Evolutionary conservation across 2,113 vertebrate species (phyloP), one percentile per base, ranked within the genome.

Genomic region (Lophotis ruficrista): DNA sequence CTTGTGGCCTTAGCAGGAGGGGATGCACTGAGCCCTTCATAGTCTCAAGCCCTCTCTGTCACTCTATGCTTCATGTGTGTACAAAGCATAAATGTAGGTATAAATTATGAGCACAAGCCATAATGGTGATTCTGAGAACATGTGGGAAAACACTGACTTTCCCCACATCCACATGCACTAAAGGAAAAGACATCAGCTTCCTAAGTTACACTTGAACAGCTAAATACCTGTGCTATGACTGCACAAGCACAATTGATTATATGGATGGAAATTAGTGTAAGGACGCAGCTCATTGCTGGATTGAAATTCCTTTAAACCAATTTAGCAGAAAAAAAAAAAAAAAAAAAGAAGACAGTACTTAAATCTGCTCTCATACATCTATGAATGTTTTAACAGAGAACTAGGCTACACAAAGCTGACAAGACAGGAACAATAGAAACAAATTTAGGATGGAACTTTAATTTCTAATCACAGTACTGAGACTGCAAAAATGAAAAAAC

Each of bases 221-320:
- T 50, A 58, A 90, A 65, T 3, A 28, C 7, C 13, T 53, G 19
- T 77, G 9, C 68, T 54, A 13, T 12, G 6, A 37, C 43, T 79
- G 70, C 28, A 48, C 14, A 58, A 78, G 18, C 15, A 82, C 25
- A 54, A 38, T 7, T 21, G 13, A 43, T 35, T 51, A 11, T 8
- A 28, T 14, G 17, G 48, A 21, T 51, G 48, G 57, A 82, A 71
- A 64, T 58, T 22, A 38, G 30, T 2, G 8, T n/a, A 33, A 18
- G 41, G 56, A 53, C 8, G 31, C 0, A 3, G 56, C 9, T 83
- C 0, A 0, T 54, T 37, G 24, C 54, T 78, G 21, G 48, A 14
- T 5, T 77, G 30, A 89, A 89, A 58, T 2, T 3, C 3, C 12
- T 72, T 41, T 41, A 66, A 37, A 86, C 2, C 4, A 78, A 73